Percentiles rank a stretch among this genome's conserved stretches.
These are phyloP conservation scores for Oxyura jamaicensis DNA, from an alignment of 2,113 vertebrate species.

Conservation along the genomic window DNA sequence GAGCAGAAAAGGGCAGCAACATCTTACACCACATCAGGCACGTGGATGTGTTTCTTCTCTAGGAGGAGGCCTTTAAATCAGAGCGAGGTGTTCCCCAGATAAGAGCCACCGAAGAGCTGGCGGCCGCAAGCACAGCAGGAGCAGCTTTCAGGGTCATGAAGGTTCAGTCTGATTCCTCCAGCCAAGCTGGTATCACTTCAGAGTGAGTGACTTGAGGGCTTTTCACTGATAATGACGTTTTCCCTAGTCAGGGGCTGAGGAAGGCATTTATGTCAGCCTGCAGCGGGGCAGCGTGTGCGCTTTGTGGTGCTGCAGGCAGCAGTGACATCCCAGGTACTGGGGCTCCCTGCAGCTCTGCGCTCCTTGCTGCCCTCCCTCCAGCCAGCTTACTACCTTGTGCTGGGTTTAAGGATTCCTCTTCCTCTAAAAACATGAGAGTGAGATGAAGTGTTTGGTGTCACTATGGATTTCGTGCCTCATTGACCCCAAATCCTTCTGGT, in stretches of 20 bases:
- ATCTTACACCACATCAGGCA: not conserved
- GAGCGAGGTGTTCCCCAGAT: not conserved
- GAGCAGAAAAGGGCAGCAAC: not conserved
- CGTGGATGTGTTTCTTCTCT: not conserved
- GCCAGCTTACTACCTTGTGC: not conserved
- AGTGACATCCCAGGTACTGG: rapidly evolving
- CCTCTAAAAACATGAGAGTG: not conserved
- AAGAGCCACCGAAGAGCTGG: not conserved
- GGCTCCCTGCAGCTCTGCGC: rapidly evolving
- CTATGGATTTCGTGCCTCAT: not conserved
- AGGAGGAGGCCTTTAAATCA: not conserved
- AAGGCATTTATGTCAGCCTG: not conserved
- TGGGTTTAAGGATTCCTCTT: not conserved
- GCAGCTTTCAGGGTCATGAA: not conserved
- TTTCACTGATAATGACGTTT: not conserved
- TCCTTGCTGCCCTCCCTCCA: not conserved
- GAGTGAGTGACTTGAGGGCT: not conserved
- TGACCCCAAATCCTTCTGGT: not conserved
- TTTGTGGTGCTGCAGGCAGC: not conserved
- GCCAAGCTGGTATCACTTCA: not conserved
- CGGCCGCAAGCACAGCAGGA: rapidly evolving
- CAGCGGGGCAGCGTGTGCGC: rapidly evolving
- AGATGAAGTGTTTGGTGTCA: not conserved
- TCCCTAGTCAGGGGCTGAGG: not conserved
- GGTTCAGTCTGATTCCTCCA: not conserved